Conservation (phyloP, 37 sponge, comb jelly and placozoan genomes). For the Chondrosia reniformis region DNA sequence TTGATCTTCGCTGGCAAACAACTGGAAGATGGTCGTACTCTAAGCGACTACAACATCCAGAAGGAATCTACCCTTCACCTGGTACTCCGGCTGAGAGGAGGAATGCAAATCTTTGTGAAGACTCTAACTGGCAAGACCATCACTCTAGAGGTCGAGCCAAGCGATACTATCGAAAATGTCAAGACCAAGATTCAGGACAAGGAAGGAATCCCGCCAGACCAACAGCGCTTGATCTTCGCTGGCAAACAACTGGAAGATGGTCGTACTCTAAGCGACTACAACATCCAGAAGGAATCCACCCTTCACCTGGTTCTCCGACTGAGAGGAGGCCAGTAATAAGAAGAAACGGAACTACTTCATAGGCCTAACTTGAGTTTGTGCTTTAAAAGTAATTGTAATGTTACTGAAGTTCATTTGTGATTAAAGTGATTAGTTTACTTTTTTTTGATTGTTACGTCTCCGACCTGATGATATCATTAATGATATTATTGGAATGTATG, state of each 20-base stretch:
- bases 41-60: slow-evolving; percentile 98
- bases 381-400: no score
- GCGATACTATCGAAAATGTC: slow-evolving; percentile 92
- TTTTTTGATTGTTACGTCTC: no score
- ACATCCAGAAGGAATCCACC: slow-evolving; percentile 95
- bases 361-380: no score
- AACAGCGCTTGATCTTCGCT: slow-evolving; percentile 96
- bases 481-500: no score
- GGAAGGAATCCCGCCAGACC: slow-evolving; percentile 96
- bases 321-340: no score
- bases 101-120: slow-evolving; percentile 74
- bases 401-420: no score
- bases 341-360: no score
- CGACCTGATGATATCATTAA: no score
- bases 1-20: slow-evolving; percentile 96
- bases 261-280: slow-evolving; percentile 95
- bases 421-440: no score
- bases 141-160: slow-evolving; percentile 95
- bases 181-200: slow-evolving; percentile 98
- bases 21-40: slow-evolving; percentile 93
- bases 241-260: slow-evolving; percentile 97
- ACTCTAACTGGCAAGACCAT: slow-evolving; percentile 86
- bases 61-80: slow-evolving; percentile 94
- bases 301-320: slow-evolving; percentile 93
- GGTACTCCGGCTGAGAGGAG: slow-evolving; percentile 84